Base-by-base conservation (phyloP, 37 sponge, comb jelly and placozoan genomes). In the Chondrosia reniformis region DNA sequence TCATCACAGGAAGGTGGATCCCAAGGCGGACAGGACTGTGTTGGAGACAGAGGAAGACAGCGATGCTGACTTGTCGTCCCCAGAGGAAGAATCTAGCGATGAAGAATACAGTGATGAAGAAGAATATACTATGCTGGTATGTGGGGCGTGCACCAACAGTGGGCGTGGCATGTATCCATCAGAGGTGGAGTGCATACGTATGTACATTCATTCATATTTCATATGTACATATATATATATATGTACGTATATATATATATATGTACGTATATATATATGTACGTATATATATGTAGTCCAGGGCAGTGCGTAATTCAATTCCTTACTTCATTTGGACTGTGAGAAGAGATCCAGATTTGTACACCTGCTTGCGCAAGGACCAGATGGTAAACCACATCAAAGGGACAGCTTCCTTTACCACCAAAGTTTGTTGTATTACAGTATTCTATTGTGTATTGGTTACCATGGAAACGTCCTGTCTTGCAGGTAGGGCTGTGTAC, bases 281-380 rank as follows among this genome's bases (percentile, higher is more conserved):
- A n/a, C n/a, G n/a, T n/a, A n/a, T n/a, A n/a, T n/a, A n/a, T n/a
- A n/a, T n/a, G n/a, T n/a, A 94, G 93, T 93, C 93, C 21, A 76
- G 93, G 21, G 83, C 85, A 19, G 78, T 95, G 9, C 52, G 85
- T 22, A 86, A 86, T 56, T 38, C 80, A 25, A 36, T 59, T 19
- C 99, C 99, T 25, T 62, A 88, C 78, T 92, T 98, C 67, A 87
- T 98, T 9, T 95, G 95, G 91, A 89, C 95, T 19, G 45, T 89
- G 57, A 85, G 71, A 61, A 72, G 89, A 74, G 87, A 84, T 36
- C 91, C 84, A 6, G 31, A 62, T 4, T 37, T 75, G 21, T 87
- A 63, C 79, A 25, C 46, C 32, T 40, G 39, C 56, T 63, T 84
- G 19, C 25, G 80, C 12, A 77, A 85, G 67, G 88, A 89, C 31